Conservation (phyloP, 2,797 vertebrate genomes). For the Leptatherina wallacei region DNA sequence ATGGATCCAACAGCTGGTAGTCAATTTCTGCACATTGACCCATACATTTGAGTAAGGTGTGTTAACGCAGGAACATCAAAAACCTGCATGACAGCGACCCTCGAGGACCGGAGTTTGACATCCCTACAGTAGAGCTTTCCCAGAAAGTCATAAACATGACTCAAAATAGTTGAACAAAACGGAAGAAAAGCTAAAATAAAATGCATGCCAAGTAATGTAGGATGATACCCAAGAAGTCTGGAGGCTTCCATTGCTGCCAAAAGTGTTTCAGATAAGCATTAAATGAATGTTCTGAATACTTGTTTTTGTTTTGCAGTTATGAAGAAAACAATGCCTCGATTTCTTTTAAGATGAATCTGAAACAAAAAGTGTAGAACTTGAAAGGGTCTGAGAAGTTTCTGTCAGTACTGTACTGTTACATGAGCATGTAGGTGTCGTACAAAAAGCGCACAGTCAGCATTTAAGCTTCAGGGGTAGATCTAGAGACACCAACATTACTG, state of each 20-base stretch:
- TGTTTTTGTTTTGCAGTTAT: neutral
- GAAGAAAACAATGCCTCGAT: neutral
- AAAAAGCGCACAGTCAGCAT: constrained; percentile 29
- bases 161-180: neutral
- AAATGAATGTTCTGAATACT: neutral
- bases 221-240: neutral
- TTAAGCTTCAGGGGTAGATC: constrained; percentile 40
- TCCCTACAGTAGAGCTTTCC: neutral
- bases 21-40: neutral
- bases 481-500: constrained; percentile 55
- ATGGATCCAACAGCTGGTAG: neutral
- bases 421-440: constrained; percentile 11
- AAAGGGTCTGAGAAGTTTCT: neutral
- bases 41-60: neutral
- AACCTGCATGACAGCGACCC: neutral
- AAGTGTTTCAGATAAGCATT: neutral
- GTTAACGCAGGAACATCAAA: neutral
- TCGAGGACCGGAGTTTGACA: neutral
- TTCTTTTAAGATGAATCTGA: neutral
- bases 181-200: neutral
- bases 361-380: neutral
- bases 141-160: neutral
- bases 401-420: constrained; percentile 2
- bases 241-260: neutral
- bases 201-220: neutral